Base-by-base conservation (phyloP, 2,888 invertebrate genomes). In the Iphiclides podalirius region DNA sequence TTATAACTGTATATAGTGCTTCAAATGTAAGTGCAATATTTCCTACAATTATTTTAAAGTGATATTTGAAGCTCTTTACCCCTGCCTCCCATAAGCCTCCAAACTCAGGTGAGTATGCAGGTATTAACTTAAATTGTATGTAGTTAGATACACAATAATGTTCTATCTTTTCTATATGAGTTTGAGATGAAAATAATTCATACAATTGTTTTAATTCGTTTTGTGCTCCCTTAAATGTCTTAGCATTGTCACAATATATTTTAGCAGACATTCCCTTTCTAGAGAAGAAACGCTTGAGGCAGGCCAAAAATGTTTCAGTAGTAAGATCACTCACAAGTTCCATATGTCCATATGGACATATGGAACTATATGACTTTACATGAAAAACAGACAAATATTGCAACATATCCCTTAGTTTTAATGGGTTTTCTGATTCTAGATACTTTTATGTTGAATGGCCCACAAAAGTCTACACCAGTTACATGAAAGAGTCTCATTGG, bases 161-260 rank as follows among this genome's bases (percentile, higher is more conserved):
- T 6, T 48, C 6, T 14, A 56, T 20, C 8, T 20, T 1, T 38
- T 50, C 37, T 38, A 8, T 35, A 38, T 52, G 50, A 17, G 6
- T 11, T 33, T 40, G 42, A 20, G 52, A 54, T 1, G 1, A 15
- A 9, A 26, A 23, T 31, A 53, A 34, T 2, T 44, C 39, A 47
- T 52, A 51, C 12, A 59, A 33, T 16, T 51, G 45, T 2, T 47
- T 35, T 33, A 60, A 42, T 14, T 44, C 7, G 13, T 44, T 59
- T 0, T 6, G 6, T 11, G 57, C 54, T 12, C 54, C 46, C 36
- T 50, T 55, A 39, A 57, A 60, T 0, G 52, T 55, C 7, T 34
- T 53, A 1, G 50, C 55, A 36, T 60, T 57, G 14, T 60, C 60
- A 34, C 54, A 60, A 58, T 2, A 60, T 49, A 6, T 48, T 3